Conservation (phyloP, 2,797 vertebrate genomes). For the Artibeus jamaicensis region DNA sequence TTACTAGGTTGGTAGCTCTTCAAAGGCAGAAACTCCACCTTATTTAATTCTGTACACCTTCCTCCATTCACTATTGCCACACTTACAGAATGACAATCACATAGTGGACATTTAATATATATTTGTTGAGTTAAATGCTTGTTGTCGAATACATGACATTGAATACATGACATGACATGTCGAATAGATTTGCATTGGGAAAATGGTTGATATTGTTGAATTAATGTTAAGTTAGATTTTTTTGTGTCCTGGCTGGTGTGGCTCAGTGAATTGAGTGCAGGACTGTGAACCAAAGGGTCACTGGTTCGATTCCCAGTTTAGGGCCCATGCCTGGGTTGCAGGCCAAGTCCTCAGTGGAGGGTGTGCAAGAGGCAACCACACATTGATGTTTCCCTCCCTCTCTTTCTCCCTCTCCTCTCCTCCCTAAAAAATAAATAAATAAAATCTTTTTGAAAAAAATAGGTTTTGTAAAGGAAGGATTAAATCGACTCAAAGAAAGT, state of each 20-base stretch:
- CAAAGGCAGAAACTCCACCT: background rate
- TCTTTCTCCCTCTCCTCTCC: no score
- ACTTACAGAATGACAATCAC: background rate
- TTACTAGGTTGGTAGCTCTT: background rate
- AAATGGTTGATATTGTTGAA: background rate
- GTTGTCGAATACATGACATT: background rate
- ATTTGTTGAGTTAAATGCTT: slow-evolving; percentile 6
- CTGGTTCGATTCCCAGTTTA: no score
- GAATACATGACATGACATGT: no score
- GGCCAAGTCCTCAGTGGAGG: no score
- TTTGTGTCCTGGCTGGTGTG: no score
- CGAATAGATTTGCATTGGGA: background rate
- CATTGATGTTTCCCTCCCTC: no score
- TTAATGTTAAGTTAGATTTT: slow-evolving; percentile 25
- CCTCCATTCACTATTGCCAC: background rate
- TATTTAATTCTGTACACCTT: background rate
- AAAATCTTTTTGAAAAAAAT: background rate
- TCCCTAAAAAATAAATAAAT: no score
- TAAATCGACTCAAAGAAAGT: background rate
- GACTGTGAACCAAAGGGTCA: no score
- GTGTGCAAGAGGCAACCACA: no score
- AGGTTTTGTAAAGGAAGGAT: slow-evolving; percentile 4
- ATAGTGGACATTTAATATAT: slow-evolving; percentile 1
- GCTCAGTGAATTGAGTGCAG: no score
- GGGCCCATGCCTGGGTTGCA: no score